Percentiles rank a stretch among this genome's conserved stretches.
These are phyloP conservation scores for Danio choprae DNA, from an alignment of 2,797 vertebrate genomes.

Conservation along the genomic window DNA sequence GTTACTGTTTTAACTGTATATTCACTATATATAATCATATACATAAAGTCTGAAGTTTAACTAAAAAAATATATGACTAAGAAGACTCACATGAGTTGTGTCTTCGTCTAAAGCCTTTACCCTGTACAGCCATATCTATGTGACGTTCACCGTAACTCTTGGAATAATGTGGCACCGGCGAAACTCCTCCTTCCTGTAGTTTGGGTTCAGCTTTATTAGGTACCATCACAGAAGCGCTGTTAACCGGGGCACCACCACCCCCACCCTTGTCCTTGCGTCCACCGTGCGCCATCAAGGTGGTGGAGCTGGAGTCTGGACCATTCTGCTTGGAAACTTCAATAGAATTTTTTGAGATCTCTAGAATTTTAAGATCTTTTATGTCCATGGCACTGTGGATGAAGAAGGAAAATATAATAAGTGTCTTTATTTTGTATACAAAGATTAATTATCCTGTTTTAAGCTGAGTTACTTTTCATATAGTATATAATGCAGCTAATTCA, in stretches of 20 bases:
- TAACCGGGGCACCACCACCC: conserved; percentile 52
- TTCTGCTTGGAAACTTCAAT: conserved; percentile 50
- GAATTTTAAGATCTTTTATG: conserved; percentile 95
- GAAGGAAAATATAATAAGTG: conserved; percentile 1
- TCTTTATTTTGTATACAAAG: not conserved
- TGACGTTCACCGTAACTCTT: conserved; percentile 93
- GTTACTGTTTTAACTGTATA: too few relatives aligned
- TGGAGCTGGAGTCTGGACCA: conserved; percentile 32
- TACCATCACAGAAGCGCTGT: conserved; percentile 84
- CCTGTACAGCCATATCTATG: conserved; percentile 81
- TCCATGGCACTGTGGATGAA: conserved; percentile 88
- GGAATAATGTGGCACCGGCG: conserved; percentile 86
- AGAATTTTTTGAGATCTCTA: conserved; percentile 84
- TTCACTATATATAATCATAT: too few relatives aligned
- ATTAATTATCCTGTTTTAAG: not conserved
- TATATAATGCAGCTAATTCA: too few relatives aligned
- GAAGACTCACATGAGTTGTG: conserved; percentile 94
- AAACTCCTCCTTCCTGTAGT: conserved; percentile 73
- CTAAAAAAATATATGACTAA: too few relatives aligned
- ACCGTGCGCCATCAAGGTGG: conserved; percentile 2
- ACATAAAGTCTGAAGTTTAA: too few relatives aligned
- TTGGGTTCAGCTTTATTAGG: conserved; percentile 81
- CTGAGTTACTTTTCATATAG: too few relatives aligned
- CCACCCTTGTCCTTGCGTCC: conserved; percentile 58
- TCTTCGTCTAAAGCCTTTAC: conserved; percentile 90